Evolutionary conservation across 2,888 invertebrate species (phyloP).

Genomic region (Luperina nickerlii): DNA sequence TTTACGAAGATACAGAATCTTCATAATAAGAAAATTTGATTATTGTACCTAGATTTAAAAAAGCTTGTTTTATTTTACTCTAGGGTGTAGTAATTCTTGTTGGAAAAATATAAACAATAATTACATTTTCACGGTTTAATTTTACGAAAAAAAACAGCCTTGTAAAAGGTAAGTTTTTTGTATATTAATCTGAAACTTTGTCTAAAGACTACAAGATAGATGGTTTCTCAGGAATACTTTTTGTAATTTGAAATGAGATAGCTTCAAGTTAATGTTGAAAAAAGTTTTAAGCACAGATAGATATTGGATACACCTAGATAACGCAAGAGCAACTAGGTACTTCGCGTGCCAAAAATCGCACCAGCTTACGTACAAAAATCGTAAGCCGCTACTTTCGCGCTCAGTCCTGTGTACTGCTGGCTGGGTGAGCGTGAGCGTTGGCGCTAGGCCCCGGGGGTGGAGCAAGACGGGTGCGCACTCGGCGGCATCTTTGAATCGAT

Average conservation of each 20-base stretch:
- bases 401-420: no score
- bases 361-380: no score
- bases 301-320: no score
- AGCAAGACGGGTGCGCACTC: no score
- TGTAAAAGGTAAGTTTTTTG: background rate
- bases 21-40: constrained; percentile 21
- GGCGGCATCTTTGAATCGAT: no score
- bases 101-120: background rate
- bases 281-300: background rate
- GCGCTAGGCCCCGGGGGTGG: no score
- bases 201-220: constrained; percentile 10
- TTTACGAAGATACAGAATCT: constrained; percentile 29
- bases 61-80: constrained; percentile 29
- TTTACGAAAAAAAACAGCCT: background rate
- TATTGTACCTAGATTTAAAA: constrained; percentile 1
- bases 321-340: no score
- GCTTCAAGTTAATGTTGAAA: constrained; percentile 5
- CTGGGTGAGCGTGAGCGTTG: no score
- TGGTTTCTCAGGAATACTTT: background rate
- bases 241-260: constrained; percentile 3
- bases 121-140: background rate
- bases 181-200: constrained; percentile 2
- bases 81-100: background rate
- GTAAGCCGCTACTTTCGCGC: no score
- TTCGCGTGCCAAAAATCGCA: no score